Evolutionary conservation across 2,113 vertebrate species (phyloP).

Genomic region (Albula glossodonta): DNA sequence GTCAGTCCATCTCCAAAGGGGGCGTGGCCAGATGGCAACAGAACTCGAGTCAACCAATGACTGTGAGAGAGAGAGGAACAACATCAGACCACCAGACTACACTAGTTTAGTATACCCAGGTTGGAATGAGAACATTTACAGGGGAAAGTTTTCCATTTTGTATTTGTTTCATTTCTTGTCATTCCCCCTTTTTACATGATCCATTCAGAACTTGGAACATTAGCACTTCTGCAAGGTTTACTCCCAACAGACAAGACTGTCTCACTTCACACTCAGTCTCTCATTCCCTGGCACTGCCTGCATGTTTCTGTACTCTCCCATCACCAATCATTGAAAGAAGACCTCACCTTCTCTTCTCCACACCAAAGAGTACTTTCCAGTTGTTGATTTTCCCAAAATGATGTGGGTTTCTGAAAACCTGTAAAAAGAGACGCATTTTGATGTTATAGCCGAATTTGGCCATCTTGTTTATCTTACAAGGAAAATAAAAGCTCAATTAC

Average conservation of each 20-base stretch:
- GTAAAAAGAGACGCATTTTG: not conserved
- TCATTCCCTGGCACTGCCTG: not conserved
- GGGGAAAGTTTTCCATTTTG: too few relatives aligned
- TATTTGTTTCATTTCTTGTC: not conserved
- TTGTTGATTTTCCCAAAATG: constrained; percentile 82
- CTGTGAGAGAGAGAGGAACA: constrained; percentile 56
- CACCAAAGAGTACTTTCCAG: constrained; percentile 88
- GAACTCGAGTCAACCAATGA: constrained; percentile 92
- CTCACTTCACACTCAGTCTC: not conserved
- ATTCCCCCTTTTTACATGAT: not conserved
- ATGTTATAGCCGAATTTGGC: not conserved
- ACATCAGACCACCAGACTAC: not conserved
- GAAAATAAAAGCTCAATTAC: too few relatives aligned
- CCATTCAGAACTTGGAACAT: not conserved
- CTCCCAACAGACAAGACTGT: not conserved
- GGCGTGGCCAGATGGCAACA: constrained; percentile 85
- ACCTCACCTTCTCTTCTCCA: constrained; percentile 81
- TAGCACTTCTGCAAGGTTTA: not conserved
- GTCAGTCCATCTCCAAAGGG: constrained; percentile 81
- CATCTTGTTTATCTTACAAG: not conserved
- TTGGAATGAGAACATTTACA: too few relatives aligned
- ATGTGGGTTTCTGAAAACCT: constrained; percentile 91
- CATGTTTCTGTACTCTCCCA: not conserved
- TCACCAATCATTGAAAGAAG: not conserved
- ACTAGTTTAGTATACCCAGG: too few relatives aligned